Evolutionary conservation across 2,888 invertebrate species (phyloP).

Genomic region (Tortrix viridana): DNA sequence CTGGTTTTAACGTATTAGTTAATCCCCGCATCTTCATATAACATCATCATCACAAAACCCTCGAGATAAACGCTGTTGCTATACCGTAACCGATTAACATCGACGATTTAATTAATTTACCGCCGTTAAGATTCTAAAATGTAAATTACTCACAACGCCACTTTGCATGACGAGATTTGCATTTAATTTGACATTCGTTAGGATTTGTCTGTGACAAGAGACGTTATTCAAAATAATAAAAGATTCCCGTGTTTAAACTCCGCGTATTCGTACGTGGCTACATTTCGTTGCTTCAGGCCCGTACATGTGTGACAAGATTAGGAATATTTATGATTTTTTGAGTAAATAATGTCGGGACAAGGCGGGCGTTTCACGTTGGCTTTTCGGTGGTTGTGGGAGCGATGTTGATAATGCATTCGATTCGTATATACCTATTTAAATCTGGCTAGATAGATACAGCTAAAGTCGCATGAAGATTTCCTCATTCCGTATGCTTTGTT

Average conservation of each 20-base stretch:
- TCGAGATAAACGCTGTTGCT: constrained; percentile 47
- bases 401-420: background rate
- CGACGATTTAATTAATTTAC: constrained; percentile 52
- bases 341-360: constrained; percentile 11
- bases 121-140: constrained; percentile 47
- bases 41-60: constrained; percentile 11
- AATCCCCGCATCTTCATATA: background rate
- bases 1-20: background rate
- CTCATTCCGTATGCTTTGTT: too few species aligned
- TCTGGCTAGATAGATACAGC: background rate
- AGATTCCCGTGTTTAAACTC: background rate
- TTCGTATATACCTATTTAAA: background rate
- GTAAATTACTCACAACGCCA: constrained; percentile 49
- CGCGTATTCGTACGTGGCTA: constrained; percentile 16
- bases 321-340: constrained; percentile 22
- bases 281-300: constrained; percentile 5
- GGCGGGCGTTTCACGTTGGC: too few species aligned
- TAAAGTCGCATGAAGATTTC: too few species aligned
- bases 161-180: constrained; percentile 43
- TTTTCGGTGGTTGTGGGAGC: background rate
- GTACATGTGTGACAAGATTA: constrained; percentile 17
- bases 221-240: constrained; percentile 12
- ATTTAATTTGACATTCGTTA: constrained; percentile 43
- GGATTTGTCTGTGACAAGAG: constrained; percentile 23
- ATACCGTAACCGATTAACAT: constrained; percentile 49